Percentiles rank a stretch among this genome's conserved stretches.
Conservation (phyloP, 2,113 vertebrate species). For the Eptatretus burgeri region DNA sequence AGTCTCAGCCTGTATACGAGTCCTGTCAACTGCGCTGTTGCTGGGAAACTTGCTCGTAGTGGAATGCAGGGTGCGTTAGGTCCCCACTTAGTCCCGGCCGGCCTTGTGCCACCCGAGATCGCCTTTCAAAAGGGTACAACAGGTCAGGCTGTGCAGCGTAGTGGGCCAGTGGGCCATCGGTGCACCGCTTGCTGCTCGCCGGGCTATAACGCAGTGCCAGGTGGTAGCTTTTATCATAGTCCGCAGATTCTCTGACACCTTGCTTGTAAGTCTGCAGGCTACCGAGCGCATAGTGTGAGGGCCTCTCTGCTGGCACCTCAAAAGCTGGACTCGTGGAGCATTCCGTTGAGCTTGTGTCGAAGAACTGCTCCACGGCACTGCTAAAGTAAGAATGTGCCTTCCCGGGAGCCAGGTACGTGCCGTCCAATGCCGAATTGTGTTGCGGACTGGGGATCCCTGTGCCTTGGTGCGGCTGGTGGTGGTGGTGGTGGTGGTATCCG, state of each 20-base stretch:
- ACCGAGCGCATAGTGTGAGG: constrained; percentile 42
- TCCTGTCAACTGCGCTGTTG: no score
- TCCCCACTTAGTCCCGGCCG: no score
- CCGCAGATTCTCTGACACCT: constrained; percentile 19
- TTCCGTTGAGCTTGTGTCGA: constrained; percentile 31
- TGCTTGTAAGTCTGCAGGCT: constrained; percentile 74
- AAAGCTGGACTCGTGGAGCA: constrained; percentile 44
- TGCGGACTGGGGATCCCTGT: constrained; percentile 46
- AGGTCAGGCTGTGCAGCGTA: no score
- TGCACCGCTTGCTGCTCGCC: no score
- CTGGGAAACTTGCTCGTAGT: no score
- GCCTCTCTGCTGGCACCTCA: constrained; percentile 52
- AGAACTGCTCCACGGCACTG: constrained; percentile 22
- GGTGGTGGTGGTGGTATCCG: constrained; percentile 22
- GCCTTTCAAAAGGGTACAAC: no score
- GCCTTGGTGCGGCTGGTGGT: constrained; percentile 51
- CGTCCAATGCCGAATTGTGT: constrained; percentile 48
- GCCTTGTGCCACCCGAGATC: no score
- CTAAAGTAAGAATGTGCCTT: constrained; percentile 33
- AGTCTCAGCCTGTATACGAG: no score
- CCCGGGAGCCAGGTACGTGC: constrained; percentile 44
- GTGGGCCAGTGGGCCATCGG: no score
- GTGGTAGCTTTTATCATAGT: no score
- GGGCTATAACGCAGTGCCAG: no score
- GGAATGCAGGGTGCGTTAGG: no score